phyloP scores from a whole-genome alignment of 2,888 invertebrate genomes.

The Lithodes maja region DNA sequence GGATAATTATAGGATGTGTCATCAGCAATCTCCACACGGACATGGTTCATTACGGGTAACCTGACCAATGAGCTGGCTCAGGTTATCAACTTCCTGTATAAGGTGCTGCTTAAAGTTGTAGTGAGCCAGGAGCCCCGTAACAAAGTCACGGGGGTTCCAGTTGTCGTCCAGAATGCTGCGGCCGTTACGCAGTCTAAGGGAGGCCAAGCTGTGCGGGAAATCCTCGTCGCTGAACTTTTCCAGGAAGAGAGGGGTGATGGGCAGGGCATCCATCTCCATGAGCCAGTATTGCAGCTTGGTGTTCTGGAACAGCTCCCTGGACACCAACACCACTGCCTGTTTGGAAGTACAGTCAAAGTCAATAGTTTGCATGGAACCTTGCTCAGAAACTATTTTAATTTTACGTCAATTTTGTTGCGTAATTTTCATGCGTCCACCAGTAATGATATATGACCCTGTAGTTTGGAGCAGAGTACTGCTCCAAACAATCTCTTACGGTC shows the following conservation, averaged over 20 bases:
- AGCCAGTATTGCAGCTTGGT: neutral
- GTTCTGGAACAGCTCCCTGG: conserved; percentile 31
- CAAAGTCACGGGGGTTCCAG: conserved; percentile 12
- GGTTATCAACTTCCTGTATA: neutral
- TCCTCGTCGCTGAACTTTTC: neutral
- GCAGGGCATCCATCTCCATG: neutral
- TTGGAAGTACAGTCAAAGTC: neutral
- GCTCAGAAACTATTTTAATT: too few species aligned
- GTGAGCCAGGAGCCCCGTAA: neutral
- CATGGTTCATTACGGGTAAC: conserved; percentile 15
- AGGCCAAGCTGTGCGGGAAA: neutral
- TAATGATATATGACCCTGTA: too few species aligned
- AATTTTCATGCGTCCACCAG: too few species aligned
- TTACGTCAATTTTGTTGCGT: too few species aligned
- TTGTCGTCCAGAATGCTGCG: neutral
- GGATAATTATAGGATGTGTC: neutral
- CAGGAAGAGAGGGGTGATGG: conserved; percentile 27
- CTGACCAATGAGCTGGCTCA: neutral
- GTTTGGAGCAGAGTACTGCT: too few species aligned
- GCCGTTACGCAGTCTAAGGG: neutral
- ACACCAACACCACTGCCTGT: conserved; percentile 32
- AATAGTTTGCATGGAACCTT: too few species aligned
- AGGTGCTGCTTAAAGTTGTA: neutral
- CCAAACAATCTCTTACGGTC: too few species aligned
- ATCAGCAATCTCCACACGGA: conserved; percentile 26